Percentiles rank a stretch among this genome's conserved stretches.
These are phyloP conservation scores for Oryzias celebensis DNA, from an alignment of 2,113 vertebrate species.

Conservation along the genomic window DNA sequence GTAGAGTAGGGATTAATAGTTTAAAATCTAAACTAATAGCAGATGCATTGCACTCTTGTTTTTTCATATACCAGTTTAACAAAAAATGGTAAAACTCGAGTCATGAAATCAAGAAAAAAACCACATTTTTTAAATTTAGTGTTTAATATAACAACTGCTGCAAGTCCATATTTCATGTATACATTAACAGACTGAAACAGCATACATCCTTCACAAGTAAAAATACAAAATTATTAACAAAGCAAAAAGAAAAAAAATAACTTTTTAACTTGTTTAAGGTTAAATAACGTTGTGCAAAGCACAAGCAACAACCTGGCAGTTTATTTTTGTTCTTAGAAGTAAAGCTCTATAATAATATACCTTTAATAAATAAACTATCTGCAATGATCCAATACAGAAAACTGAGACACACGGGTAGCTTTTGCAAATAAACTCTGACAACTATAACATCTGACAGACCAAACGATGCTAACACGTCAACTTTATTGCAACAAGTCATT, in stretches of 20 bases:
- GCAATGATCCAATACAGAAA: slow-evolving; percentile 39
- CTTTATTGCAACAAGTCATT: slow-evolving; percentile 38
- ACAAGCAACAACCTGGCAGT: slow-evolving; percentile 15
- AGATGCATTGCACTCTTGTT: no score
- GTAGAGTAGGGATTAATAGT: no score
- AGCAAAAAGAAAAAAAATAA: slow-evolving; percentile 10
- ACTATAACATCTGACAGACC: slow-evolving; percentile 31
- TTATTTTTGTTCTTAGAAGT: slow-evolving; percentile 19
- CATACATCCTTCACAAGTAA: slow-evolving; percentile 11
- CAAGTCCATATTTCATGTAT: slow-evolving; percentile 24
- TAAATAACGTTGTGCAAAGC: slow-evolving; percentile 36
- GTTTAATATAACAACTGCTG: slow-evolving; percentile 49
- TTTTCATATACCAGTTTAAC: no score
- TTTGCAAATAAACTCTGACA: slow-evolving; percentile 38
- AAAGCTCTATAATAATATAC: slow-evolving; percentile 21
- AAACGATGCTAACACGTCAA: slow-evolving; percentile 36
- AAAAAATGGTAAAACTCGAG: no score
- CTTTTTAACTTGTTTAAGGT: slow-evolving; percentile 10
- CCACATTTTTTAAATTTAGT: slow-evolving; percentile 21
- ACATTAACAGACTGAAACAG: slow-evolving; percentile 38
- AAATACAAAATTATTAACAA: slow-evolving; percentile 12
- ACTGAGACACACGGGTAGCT: slow-evolving; percentile 18
- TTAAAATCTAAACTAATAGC: no score
- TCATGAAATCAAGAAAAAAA: slow-evolving; percentile 3
- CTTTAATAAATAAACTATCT: slow-evolving; percentile 39